Percentiles rank a stretch among this genome's conserved stretches.
Conservation (phyloP, 37 sponge, comb jelly and placozoan species). For the Agelas oroides region DNA sequence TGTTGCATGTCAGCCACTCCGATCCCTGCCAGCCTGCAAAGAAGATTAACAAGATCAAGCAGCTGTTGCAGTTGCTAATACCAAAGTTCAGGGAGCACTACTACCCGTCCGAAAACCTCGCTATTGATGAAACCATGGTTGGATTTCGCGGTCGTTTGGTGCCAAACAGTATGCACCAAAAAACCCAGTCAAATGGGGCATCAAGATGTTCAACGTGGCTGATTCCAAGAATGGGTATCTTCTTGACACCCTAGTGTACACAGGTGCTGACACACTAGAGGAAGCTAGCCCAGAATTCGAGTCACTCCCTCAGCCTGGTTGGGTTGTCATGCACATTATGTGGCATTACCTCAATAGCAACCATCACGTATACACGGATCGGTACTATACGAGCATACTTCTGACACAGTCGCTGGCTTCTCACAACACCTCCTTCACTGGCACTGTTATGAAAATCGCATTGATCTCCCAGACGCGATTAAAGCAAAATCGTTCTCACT, state of each 20-base stretch:
- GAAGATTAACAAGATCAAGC: conserved; percentile 24
- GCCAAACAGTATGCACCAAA: conserved; percentile 36
- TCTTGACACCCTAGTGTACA: conserved; percentile 18
- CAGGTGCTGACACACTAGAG: conserved; percentile 20
- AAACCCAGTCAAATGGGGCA: conserved; percentile 41
- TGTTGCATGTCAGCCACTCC: conserved; percentile 23
- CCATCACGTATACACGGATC: background rate
- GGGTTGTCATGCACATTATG: conserved; percentile 1
- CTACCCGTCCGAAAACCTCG: background rate
- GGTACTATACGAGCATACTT: background rate
- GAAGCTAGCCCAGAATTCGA: background rate
- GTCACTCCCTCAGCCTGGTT: conserved; percentile 8
- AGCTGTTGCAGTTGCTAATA: conserved; percentile 1
- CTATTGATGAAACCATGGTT: conserved; percentile 43
- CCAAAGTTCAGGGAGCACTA: background rate
- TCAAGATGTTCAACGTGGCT: conserved; percentile 37
- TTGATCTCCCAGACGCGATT: background rate
- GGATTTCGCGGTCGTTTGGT: conserved; percentile 35
- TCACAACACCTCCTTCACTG: background rate
- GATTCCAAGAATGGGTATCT: conserved; percentile 40
- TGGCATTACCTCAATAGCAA: background rate
- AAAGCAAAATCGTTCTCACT: background rate
- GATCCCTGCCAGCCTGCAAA: background rate
- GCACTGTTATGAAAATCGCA: conserved; percentile 11
- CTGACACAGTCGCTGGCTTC: background rate